Evolutionary conservation across 2,797 vertebrate species (phyloP), one percentile per base, ranked within the genome.

Genomic region (Rhinatrema bivittatum): DNA sequence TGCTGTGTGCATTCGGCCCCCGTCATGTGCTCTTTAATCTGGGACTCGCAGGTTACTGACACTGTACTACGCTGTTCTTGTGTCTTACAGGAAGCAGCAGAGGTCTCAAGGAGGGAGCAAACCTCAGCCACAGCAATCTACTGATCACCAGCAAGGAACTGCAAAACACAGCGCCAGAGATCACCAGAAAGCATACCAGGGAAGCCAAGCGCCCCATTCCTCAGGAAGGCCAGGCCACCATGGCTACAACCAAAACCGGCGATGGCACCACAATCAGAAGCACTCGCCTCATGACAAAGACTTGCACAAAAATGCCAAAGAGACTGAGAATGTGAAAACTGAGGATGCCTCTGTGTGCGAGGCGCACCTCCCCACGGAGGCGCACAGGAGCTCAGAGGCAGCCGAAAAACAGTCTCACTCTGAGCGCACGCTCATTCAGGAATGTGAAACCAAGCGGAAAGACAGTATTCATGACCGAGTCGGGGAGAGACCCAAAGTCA

Each of bases 161-260:
- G 82, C 69, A 84, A 88, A 76, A 77, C 86, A 75, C 74, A 88
- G 56, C 85, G 86, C 54, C 82, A 79, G 78, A 45, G 86, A 74
- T 71, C 82, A 76, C 65, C 84, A 79, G 81, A 85, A 72, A 41
- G 82, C 85, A 50, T 84, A 82, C 77, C 91, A 74, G 78, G 86
- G 82, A 48, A 80, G 79, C 63, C 89, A 74, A 6, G 56, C 74
- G 31, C 60, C 87, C 16, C 82, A 84, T 37, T 45, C 82, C 50
- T 84, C 84, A 7, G 78, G 85, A 61, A 87, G 90, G 62, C 87
- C 85, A 4, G 87, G 85, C 22, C 91, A 93, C 68, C 93, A 97
- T 0, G 91, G 93, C 56, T 97, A 95, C 64, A 94, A 90, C 82
- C 91, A 96, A 76, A 97, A 96, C 68, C 86, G 94, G 25, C 87